Percentiles rank a stretch among this genome's conserved stretches.
These are phyloP conservation scores for Syngnathus rostellatus DNA, from an alignment of 2,797 vertebrate genomes.

Conservation along the genomic window DNA sequence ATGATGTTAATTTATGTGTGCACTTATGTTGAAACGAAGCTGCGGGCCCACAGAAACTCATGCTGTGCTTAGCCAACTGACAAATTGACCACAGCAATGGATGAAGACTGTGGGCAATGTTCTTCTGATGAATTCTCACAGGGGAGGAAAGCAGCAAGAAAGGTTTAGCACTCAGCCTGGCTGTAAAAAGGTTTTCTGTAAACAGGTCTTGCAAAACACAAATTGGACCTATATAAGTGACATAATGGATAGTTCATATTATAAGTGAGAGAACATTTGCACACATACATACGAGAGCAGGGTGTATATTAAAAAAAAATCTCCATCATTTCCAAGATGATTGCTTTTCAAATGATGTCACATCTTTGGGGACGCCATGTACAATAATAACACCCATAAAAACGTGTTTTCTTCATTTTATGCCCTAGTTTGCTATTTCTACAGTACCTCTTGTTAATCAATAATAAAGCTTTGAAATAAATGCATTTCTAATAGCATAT, in stretches of 20 bases:
- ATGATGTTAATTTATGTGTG: conserved; percentile 1
- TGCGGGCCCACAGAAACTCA: conserved; percentile 20
- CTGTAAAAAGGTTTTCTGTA: conserved; percentile 5
- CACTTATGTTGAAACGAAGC: conserved; percentile 12
- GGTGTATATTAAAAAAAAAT: too few species aligned
- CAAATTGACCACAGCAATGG: conserved; percentile 39
- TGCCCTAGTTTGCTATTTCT: too few species aligned
- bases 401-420: too few species aligned
- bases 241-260: neutral
- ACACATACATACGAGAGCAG: too few species aligned
- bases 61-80: conserved; percentile 43
- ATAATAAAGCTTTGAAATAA: too few species aligned
- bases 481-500: too few species aligned
- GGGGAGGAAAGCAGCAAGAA: conserved; percentile 23
- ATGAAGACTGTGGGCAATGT: conserved; percentile 24
- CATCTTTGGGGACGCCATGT: too few species aligned
- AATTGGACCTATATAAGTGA: neutral
- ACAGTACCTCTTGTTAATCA: too few species aligned
- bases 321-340: too few species aligned
- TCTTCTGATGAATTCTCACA: conserved; percentile 32
- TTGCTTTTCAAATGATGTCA: too few species aligned
- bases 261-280: too few species aligned
- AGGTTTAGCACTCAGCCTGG: conserved; percentile 26
- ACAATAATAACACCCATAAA: too few species aligned
- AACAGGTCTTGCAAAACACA: neutral